A percentile compares a stretch with the other conserved stretches of the same genome.
Evolutionary conservation across 2,888 invertebrate species (phyloP).

Genomic region (Cataglyphis rosenhaueri): DNA sequence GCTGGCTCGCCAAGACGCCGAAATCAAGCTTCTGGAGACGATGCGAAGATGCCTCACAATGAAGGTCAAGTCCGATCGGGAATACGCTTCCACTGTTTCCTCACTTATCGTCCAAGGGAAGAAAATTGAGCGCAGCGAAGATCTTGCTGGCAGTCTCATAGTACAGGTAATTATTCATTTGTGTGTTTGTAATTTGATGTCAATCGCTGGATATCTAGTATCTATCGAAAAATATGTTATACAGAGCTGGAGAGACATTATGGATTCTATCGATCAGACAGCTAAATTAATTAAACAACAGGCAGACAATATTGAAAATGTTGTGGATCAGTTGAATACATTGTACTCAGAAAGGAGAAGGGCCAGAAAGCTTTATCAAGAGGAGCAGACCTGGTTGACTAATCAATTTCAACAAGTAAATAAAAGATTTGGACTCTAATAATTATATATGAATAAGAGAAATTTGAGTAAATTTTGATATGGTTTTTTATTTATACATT

Average conservation of each 20-base stretch:
- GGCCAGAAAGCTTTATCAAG: constrained; percentile 94
- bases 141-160: constrained; percentile 88
- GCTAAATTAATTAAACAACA: constrained; percentile 93
- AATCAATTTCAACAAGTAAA: constrained; percentile 84
- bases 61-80: constrained; percentile 96
- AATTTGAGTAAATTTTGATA: constrained; percentile 3
- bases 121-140: constrained; percentile 93
- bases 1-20: constrained; percentile 95
- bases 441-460: not conserved
- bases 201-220: not conserved
- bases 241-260: constrained; percentile 92
- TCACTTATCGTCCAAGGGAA: constrained; percentile 93
- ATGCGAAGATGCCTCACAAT: constrained; percentile 95
- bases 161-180: constrained; percentile 78
- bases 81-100: constrained; percentile 94
- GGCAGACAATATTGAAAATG: constrained; percentile 94
- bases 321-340: constrained; percentile 92
- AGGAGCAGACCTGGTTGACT: constrained; percentile 91
- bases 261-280: constrained; percentile 95
- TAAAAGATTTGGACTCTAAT: not conserved
- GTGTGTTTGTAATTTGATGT: not conserved
- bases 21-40: constrained; percentile 95
- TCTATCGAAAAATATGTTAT: constrained; percentile 27
- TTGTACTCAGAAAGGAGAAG: constrained; percentile 95
- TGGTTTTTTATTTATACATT: not conserved